Percentiles rank a stretch among this genome's conserved stretches.
Conservation (phyloP, 2,888 invertebrate genomes). For the Aleiodes testaceus region DNA sequence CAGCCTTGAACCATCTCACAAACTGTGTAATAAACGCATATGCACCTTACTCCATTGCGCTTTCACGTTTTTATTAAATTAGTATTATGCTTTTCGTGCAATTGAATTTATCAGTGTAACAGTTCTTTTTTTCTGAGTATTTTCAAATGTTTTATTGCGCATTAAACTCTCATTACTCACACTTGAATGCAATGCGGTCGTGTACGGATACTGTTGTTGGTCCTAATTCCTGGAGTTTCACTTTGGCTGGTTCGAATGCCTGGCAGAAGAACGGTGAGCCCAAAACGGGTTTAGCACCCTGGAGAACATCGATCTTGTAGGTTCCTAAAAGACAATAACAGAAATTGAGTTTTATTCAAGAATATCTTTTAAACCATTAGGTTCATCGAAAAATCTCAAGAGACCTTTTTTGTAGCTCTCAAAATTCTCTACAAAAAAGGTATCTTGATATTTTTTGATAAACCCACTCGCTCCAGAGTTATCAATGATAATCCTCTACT, state of each 20-base stretch:
- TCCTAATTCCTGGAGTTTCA: conserved; percentile 84
- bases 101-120: conserved; percentile 28
- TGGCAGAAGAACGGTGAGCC: conserved; percentile 97
- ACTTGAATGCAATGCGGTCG: conserved; percentile 86
- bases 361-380: neutral
- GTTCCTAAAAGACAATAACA: conserved; percentile 57
- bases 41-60: conserved; percentile 20
- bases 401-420: too few relatives aligned
- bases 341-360: neutral
- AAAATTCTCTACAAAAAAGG: too few relatives aligned
- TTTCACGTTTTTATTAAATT: conserved; percentile 33
- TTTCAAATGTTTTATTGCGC: neutral
- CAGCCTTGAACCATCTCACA: conserved; percentile 58
- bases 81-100: neutral
- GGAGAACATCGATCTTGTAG: conserved; percentile 85
- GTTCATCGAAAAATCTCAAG: too few relatives aligned
- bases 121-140: neutral
- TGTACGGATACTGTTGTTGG: conserved; percentile 86
- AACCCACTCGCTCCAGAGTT: neutral
- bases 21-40: neutral
- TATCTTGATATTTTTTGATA: too few relatives aligned
- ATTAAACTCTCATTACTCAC: conserved; percentile 73
- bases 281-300: conserved; percentile 90
- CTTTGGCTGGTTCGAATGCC: conserved; percentile 90
- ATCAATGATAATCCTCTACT: conserved; percentile 49